Percentiles rank a stretch among this genome's conserved stretches.
phyloP scores from a whole-genome alignment of 53 echinoderm and acorn worm genomes.

The Temnopleurus reevesii region DNA sequence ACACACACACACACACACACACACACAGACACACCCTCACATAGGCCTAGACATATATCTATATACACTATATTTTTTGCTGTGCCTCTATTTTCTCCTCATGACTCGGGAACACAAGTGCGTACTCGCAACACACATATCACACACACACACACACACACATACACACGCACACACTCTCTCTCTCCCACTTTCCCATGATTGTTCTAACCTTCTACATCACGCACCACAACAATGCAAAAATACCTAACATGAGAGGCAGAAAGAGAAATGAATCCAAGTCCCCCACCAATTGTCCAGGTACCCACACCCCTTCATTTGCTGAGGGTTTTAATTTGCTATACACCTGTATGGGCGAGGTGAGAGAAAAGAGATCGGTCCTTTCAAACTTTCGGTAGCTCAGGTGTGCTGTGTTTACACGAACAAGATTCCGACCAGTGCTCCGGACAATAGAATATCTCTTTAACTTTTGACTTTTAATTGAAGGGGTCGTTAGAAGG shows the following conservation, averaged over 20 bases:
- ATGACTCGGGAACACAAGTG: no score
- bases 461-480: slow-evolving; percentile 56
- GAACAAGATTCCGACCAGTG: not conserved
- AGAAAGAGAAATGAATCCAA: not conserved
- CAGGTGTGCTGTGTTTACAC: slow-evolving; percentile 55
- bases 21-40: no score
- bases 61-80: no score
- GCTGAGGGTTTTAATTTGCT: slow-evolving; percentile 49
- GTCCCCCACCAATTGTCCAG: not conserved
- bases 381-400: slow-evolving; percentile 27
- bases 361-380: not conserved
- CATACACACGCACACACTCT: no score
- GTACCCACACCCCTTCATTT: not conserved
- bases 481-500: not conserved
- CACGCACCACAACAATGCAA: not conserved
- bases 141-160: no score
- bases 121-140: no score
- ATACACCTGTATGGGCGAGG: slow-evolving; percentile 32
- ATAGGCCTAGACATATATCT: no score
- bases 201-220: not conserved
- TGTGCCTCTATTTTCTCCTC: no score
- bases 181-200: not conserved
- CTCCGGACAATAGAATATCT: slow-evolving; percentile 31
- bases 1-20: no score
- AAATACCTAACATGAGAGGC: not conserved